A percentile compares a stretch with the other conserved stretches of the same genome.
phyloP scores from a whole-genome alignment of 1,140 invertebrate genomes.

The Meloidogyne floridensis region DNA sequence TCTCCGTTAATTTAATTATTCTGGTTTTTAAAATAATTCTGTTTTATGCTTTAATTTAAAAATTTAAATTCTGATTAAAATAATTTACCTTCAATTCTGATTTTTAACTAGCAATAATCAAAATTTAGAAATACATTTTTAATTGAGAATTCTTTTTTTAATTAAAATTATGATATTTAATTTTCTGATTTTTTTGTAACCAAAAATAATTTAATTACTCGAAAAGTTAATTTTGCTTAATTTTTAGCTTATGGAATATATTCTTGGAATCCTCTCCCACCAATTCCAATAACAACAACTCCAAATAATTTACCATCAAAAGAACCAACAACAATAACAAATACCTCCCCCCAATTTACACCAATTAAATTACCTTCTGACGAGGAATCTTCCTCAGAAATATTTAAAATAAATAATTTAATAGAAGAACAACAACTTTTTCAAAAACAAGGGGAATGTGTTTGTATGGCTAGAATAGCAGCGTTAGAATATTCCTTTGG shows the following conservation, averaged over 20 bases:
- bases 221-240: background rate
- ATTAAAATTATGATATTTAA: too few relatives aligned
- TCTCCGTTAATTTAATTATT: too few relatives aligned
- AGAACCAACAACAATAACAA: background rate
- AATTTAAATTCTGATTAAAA: too few relatives aligned
- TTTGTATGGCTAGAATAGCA: slow-evolving; percentile 46
- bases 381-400: background rate
- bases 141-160: background rate
- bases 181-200: too few relatives aligned
- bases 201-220: too few relatives aligned
- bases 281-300: slow-evolving; percentile 6
- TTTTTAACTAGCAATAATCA: too few relatives aligned
- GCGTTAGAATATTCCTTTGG: slow-evolving; percentile 51
- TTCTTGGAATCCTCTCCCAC: slow-evolving; percentile 39
- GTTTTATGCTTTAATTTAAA: too few relatives aligned
- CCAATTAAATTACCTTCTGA: slow-evolving; percentile 6
- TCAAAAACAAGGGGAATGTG: slow-evolving; percentile 39
- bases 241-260: slow-evolving; percentile 48
- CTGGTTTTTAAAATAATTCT: too few relatives aligned
- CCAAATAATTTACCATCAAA: slow-evolving; percentile 3
- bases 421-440: background rate
- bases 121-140: too few relatives aligned
- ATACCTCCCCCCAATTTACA: background rate
- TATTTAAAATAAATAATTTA: background rate
- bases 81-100: too few relatives aligned